phyloP scores from a whole-genome alignment of 2,113 vertebrate genomes.

The Puntigrus tetrazona region DNA sequence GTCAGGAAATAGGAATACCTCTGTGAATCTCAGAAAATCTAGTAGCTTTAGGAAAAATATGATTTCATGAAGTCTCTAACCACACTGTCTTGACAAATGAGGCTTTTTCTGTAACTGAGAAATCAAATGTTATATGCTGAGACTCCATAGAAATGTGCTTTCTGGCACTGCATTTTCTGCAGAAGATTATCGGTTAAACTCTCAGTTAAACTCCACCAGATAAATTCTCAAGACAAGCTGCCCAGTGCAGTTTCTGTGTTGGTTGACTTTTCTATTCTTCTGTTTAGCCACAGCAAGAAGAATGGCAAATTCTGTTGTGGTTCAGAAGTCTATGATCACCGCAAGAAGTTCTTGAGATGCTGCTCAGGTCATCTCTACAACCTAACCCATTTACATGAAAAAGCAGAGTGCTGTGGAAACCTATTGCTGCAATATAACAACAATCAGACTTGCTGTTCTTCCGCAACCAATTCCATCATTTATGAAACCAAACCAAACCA shows the following conservation, averaged over 20 bases:
- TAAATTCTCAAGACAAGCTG: neutral
- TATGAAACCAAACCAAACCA: neutral
- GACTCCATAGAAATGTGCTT: neutral
- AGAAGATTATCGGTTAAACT: no score
- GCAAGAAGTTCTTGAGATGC: neutral
- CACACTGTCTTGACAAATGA: neutral
- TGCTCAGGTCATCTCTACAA: constrained; percentile 38
- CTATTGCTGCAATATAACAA: neutral
- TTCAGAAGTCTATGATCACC: neutral
- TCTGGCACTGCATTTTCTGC: no score
- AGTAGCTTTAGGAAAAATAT: neutral
- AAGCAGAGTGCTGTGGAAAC: constrained; percentile 34
- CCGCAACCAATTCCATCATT: neutral
- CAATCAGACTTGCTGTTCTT: constrained; percentile 33
- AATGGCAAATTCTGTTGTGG: constrained; percentile 24
- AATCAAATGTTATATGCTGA: neutral
- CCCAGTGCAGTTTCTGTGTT: no score
- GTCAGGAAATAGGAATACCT: neutral
- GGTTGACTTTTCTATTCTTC: neutral
- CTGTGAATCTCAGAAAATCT: neutral
- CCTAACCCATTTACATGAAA: neutral
- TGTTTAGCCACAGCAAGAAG: neutral
- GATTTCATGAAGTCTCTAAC: no score
- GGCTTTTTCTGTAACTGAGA: neutral
- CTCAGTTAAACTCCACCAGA: neutral